A percentile compares a stretch with the other conserved stretches of the same genome.
Conservation (phyloP, 2,888 invertebrate species). For the Oscheius sp. region DNA sequence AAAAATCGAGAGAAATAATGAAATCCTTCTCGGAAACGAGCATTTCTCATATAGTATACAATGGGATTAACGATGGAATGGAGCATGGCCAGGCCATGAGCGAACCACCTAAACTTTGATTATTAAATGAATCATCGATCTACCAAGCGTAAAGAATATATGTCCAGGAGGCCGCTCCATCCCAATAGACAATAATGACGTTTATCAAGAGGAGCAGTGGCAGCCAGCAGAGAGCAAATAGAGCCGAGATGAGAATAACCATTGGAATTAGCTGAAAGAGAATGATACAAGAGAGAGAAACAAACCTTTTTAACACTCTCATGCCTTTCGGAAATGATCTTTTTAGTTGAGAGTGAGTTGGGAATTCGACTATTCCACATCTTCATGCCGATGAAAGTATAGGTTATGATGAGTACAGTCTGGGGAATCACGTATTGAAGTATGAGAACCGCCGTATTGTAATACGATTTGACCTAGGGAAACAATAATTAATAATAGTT, state of each 20-base stretch:
- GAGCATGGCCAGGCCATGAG: constrained; percentile 68
- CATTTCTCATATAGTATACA: constrained; percentile 64
- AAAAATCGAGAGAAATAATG: constrained; percentile 47
- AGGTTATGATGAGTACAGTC: constrained; percentile 67
- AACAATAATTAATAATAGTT: background rate
- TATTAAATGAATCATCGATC: background rate
- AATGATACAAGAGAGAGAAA: background rate
- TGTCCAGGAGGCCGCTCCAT: constrained; percentile 55
- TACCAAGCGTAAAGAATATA: constrained; percentile 68
- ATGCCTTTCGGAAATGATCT: constrained; percentile 60
- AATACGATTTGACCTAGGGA: constrained; percentile 48
- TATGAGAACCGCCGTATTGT: constrained; percentile 60
- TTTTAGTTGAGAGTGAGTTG: constrained; percentile 51
- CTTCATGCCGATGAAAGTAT: constrained; percentile 67
- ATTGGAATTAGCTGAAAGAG: constrained; percentile 67
- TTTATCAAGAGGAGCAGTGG: constrained; percentile 69
- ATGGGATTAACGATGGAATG: constrained; percentile 69
- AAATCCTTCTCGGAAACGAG: constrained; percentile 87
- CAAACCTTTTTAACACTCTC: constrained; percentile 68
- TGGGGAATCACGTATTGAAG: constrained; percentile 69
- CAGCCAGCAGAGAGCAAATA: constrained; percentile 69
- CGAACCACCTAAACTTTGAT: constrained; percentile 58
- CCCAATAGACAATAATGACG: constrained; percentile 59
- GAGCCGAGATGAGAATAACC: constrained; percentile 66
- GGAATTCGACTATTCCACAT: constrained; percentile 69